Base-by-base conservation (phyloP, 2,113 vertebrate species). In the Casuarius casuarius region DNA sequence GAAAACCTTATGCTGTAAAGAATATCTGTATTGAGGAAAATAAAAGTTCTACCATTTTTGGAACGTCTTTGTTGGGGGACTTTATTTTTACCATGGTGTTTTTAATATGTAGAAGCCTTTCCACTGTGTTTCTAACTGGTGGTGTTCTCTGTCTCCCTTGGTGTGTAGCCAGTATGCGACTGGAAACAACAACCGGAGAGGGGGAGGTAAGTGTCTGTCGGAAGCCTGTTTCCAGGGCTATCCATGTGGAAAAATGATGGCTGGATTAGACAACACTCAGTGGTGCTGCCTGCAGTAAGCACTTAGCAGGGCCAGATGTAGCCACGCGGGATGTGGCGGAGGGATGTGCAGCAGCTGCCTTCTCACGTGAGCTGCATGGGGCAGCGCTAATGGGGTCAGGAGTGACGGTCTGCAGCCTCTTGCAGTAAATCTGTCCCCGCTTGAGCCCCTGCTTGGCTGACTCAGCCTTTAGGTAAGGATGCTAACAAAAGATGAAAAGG, bases 11-110 rank as follows among this genome's bases (percentile, higher is more conserved):
- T 22, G 56, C 92, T 96, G 92, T 96, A 87, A 94, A 92, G 77
- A 89, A 12, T 73, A 54, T n/a, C 86, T 65, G 38, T 92, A n/a
- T 76, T 22, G 82, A 95, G 89, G 82, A 92, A 75, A 97, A 97
- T 97, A 94, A 97, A 97, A 93, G 9, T 70, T 80, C 46, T 75
- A 5, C 93, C 49, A 0, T 82, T 90, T 94, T 94, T 76, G 62
- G 58, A 87, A 49, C 2, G 15, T 26, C 52, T 56, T 21, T 77
- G 81, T 72, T 54, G 76, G 49, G 49, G 71, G 33, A 5, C 2
- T 78, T 88, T 3, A 3, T 75, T 78, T 94, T 46, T 56, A 8
- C 56, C 1, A 0, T 3, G 8, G 8, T 17, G 4, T 38, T 67
- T 84, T 35, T 3, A 10, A 33, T 2, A 8, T 0, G 1, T 12